Percentiles rank a stretch among this genome's conserved stretches.
Conservation (phyloP, 2,113 vertebrate genomes). For the Microcebus jonahi region DNA sequence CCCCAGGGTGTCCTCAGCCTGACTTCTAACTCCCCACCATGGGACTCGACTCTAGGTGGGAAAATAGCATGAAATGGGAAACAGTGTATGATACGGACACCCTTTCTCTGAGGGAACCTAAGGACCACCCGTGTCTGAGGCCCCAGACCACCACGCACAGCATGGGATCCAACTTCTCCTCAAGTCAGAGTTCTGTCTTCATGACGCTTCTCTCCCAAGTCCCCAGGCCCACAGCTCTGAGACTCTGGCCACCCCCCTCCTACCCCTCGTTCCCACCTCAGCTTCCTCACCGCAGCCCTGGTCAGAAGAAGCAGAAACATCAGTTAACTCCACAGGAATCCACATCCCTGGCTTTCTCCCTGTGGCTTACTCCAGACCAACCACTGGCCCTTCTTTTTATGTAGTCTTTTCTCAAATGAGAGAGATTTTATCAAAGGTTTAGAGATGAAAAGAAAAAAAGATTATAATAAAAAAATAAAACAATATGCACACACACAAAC, state of each 20-base stretch:
- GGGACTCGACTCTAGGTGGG: not conserved
- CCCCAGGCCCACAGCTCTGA: not conserved
- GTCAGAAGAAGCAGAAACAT: not conserved
- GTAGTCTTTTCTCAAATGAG: not conserved
- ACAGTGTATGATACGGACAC: fast-evolving
- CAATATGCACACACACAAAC: not conserved
- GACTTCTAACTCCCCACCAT: not conserved
- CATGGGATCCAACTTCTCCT: not conserved
- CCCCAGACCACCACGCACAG: not conserved
- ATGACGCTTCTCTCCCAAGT: not conserved
- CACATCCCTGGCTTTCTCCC: not conserved
- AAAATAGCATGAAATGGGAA: not conserved
- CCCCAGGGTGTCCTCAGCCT: not conserved
- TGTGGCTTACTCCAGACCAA: not conserved
- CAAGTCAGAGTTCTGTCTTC: not conserved
- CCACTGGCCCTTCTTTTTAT: not conserved
- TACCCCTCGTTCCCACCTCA: not conserved
- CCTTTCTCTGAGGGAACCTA: not conserved
- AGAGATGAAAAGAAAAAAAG: not conserved
- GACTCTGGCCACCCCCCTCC: too few species aligned
- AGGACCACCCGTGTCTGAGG: not conserved
- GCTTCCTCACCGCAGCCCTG: not conserved
- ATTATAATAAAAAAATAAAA: not conserved
- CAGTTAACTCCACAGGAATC: not conserved
- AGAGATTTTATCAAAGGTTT: not conserved